Base-by-base conservation (phyloP, 2,797 vertebrate species). In the Argya squamiceps region DNA sequence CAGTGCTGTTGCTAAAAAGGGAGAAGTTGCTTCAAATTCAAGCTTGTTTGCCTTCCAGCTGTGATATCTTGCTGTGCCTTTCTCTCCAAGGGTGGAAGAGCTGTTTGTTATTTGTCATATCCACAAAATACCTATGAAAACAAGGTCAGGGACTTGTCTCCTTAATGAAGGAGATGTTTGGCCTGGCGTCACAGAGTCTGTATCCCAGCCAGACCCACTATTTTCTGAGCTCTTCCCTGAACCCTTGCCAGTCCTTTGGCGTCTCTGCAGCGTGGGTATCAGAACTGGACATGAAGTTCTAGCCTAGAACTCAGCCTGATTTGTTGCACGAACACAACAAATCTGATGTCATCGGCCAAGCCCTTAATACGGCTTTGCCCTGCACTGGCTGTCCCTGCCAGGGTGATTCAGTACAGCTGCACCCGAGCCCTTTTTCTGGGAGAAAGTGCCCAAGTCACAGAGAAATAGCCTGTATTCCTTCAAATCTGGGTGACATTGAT, bases 281-380 rank as follows among this genome's bases (percentile, higher is more conserved):
- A 22, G 80, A 62, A 53, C 80, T 91, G 95, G 84, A 95, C 77
- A 0, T 59, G 65, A 41, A 91, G 92, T 94, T 88, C 86, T 9
- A 17, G 84, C 83, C 56, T 36, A n/a, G 69, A 56, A 34, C 76
- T 92, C 26, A 5, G 32, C 49, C 67, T 46, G 46, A 50, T 89
- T 94, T 93, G 52, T 82, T 84, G 73, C 68, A 50, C 9, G 22
- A 76, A 9, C 32, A 7, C 17, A 44, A 29, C 32, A 13, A 22
- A 22, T 23, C 27, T 55, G 41, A 65, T 88, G 82, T 59, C 32
- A 19, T 18, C 36, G n/a, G 56, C 58, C 41, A 52, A 19, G 44
- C 60, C 50, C 21, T 79, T 62, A 10, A 44, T 11, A 7, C 0
- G 3, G 16, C 14, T 80, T 71, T 88, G 65, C 80, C 67, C 36